A percentile compares a stretch with the other conserved stretches of the same genome.
Evolutionary conservation across 2,113 vertebrate species (phyloP).

Genomic region (Orcinus orca): DNA sequence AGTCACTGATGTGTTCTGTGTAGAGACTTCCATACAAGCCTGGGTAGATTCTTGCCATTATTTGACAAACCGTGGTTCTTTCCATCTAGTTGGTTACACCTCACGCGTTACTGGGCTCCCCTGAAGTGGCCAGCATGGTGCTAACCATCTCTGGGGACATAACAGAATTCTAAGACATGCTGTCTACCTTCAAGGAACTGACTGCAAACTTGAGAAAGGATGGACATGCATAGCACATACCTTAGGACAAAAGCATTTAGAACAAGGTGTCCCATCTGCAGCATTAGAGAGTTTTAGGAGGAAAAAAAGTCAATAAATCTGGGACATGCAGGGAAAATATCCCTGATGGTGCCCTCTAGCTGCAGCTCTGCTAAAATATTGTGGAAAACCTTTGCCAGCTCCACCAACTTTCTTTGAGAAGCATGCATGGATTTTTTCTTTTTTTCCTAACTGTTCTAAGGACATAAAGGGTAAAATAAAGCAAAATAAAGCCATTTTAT

Average conservation of each 20-base stretch:
- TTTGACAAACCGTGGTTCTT: background rate
- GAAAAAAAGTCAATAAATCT: background rate
- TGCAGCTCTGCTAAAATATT: background rate
- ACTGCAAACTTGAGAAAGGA: background rate
- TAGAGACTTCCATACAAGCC: background rate
- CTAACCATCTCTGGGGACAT: background rate
- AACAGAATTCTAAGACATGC: background rate
- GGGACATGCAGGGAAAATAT: background rate
- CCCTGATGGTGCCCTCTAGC: background rate
- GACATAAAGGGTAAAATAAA: background rate
- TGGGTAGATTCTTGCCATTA: no score
- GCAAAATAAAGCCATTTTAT: background rate
- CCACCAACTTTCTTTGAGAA: conserved; percentile 7
- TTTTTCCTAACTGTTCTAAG: background rate
- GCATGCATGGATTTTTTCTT: background rate
- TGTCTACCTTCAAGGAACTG: background rate
- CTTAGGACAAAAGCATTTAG: background rate
- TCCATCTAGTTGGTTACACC: no score
- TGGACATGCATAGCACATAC: accelerated
- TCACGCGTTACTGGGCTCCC: background rate
- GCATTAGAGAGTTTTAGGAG: background rate
- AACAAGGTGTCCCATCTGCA: accelerated
- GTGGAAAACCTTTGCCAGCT: background rate
- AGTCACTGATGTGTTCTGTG: background rate
- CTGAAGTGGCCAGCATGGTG: accelerated